Evolutionary conservation across 1,140 invertebrate genomes (phyloP), one percentile per base, ranked within the genome.

Genomic region (Pectinophora gossypiella): DNA sequence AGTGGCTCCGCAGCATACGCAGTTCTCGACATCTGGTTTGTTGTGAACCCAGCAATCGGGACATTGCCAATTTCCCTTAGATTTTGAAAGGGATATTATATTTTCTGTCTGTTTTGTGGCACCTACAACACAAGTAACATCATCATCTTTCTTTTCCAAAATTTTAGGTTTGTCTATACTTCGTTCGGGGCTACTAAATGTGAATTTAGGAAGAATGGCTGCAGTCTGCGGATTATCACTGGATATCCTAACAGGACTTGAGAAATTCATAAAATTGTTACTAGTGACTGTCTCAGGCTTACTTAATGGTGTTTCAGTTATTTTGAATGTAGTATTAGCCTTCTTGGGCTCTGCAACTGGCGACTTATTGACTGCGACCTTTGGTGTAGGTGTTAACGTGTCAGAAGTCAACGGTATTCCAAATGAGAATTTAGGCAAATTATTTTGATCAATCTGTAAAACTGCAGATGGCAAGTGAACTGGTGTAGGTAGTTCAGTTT

Each of bases 391-490:
- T 54, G 59, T 64, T 16, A 36, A 42, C 38, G 57, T 51, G 21
- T 53, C 22, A 44, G 51, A 48, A 7, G 53, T 42, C 9, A 54
- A 35, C 15, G 49, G 43, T n/a, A 44, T 64, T n/a, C 48, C 40
- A 45, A 84, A 72, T 23, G 68, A 55, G 59, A 82, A 77, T 42
- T 70, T 75, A 15, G 72, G 74, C 45, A 80, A 57, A 55, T 68
- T 84, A 76, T 65, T 58, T 75, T 52, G 89, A 81, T 87, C 90
- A 90, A 91, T 90, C n/a, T 91, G 90, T 50, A 94, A 82, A 35
- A 87, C 74, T 51, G 91, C 88, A 45, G 88, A 88, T 0, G 91
- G 91, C 43, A 94, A 75, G 61, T 91, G 90, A 1, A 92, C 76
- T 12, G 86, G 69, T 45, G 88, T 74, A 0, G 88, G 70, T 1